Percentiles rank a stretch among this genome's conserved stretches.
Conservation (phyloP, 2,113 vertebrate genomes). For the Dicerorhinus sumatrensis region DNA sequence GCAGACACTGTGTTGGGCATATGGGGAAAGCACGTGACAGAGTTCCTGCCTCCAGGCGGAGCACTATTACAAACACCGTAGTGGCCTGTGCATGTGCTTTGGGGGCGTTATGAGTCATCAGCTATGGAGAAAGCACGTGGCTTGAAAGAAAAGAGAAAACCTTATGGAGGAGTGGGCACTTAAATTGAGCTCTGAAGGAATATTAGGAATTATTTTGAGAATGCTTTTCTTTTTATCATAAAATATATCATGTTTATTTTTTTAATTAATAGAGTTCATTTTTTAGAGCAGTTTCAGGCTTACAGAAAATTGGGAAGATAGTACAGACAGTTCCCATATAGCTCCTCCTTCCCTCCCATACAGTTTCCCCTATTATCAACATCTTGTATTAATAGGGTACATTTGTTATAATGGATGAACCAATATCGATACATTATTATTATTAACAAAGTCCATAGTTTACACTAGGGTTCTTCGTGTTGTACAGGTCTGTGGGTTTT, state of each 20-base stretch:
- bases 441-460: background rate
- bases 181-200: background rate
- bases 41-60: background rate
- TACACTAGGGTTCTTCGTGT: background rate
- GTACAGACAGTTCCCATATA: background rate
- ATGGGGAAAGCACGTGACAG: background rate
- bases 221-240: background rate
- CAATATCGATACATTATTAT: background rate
- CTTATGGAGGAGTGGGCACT: no score
- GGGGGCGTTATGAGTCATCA: background rate
- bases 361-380: background rate
- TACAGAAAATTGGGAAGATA: background rate
- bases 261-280: background rate
- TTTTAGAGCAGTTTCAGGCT: background rate
- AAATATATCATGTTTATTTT: background rate
- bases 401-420: background rate
- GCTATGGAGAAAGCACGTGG: background rate
- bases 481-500: background rate
- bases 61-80: rapidly evolving
- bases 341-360: background rate
- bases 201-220: background rate
- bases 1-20: background rate
- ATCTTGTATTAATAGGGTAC: background rate
- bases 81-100: rapidly evolving
- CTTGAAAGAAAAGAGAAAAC: background rate